These are phyloP conservation scores for Netelia inedita DNA, from an alignment of 2,888 invertebrate species.

Conservation along the genomic window DNA sequence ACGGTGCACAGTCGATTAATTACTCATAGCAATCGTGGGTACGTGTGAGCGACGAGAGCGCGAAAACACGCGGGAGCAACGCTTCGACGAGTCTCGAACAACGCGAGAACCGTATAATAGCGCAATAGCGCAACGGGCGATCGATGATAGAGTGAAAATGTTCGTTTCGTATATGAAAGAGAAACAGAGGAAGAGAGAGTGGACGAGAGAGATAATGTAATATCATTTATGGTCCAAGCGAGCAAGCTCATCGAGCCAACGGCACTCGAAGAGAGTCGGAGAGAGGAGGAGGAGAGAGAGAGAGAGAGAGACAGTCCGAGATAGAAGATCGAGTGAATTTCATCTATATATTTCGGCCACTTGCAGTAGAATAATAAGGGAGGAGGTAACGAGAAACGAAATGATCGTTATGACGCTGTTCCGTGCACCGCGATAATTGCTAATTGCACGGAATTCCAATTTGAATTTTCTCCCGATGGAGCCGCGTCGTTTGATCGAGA, in stretches of 20 bases:
- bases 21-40: conserved; percentile 66
- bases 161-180: neutral
- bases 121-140: neutral
- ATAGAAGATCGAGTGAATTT: too few species aligned
- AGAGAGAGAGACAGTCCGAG: neutral
- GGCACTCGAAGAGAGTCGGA: neutral
- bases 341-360: neutral
- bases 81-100: conserved; percentile 56
- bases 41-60: conserved; percentile 26
- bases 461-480: too few species aligned
- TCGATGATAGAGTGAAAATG: neutral
- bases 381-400: neutral
- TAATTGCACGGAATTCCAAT: too few species aligned
- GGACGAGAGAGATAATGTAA: too few species aligned
- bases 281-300: neutral
- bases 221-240: too few species aligned
- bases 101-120: neutral
- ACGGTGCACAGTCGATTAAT: conserved; percentile 73
- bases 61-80: conserved; percentile 62
- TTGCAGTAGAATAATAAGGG: conserved; percentile 22
- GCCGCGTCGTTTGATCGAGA: too few species aligned
- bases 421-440: too few species aligned
- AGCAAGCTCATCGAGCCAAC: neutral
- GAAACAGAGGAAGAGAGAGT: too few species aligned
- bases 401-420: neutral